phyloP scores from a whole-genome alignment of 2,888 invertebrate genomes.

The Neoscelio sp. region DNA sequence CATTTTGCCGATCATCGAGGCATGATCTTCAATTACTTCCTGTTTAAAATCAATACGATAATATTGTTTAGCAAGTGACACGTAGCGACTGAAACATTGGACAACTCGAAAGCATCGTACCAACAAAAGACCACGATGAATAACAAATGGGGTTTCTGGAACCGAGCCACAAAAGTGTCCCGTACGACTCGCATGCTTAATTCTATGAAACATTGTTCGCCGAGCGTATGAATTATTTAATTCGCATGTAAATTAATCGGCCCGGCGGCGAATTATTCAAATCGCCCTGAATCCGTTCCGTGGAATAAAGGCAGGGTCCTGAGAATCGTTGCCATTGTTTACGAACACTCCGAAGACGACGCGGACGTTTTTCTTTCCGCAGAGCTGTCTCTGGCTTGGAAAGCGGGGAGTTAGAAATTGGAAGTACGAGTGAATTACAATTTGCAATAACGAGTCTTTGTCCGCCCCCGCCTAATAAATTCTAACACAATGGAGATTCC shows the following conservation, averaged over 20 bases:
- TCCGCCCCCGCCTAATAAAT: conserved; percentile 58
- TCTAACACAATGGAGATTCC: conserved; percentile 68
- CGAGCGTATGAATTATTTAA: conserved; percentile 58
- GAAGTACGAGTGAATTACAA: conserved; percentile 50
- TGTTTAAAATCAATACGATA: too few relatives aligned
- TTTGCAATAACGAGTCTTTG: conserved; percentile 40
- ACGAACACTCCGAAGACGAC: conserved; percentile 34
- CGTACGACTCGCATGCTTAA: conserved; percentile 31
- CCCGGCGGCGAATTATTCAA: conserved; percentile 43
- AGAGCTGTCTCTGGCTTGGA: conserved; percentile 27
- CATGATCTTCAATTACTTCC: neutral
- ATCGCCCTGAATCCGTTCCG: conserved; percentile 40
- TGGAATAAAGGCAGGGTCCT: conserved; percentile 37
- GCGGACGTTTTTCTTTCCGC: conserved; percentile 26
- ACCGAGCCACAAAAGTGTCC: neutral
- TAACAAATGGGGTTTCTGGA: neutral
- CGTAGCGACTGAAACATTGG: too few relatives aligned
- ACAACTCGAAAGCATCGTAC: neutral
- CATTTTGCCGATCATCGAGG: neutral
- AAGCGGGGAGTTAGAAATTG: conserved; percentile 40
- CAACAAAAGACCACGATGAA: conserved; percentile 1
- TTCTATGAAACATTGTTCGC: conserved; percentile 45
- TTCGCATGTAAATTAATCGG: conserved; percentile 56
- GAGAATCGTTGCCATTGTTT: conserved; percentile 56
- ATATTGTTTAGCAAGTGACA: too few relatives aligned